A percentile compares a stretch with the other conserved stretches of the same genome.
phyloP scores from a whole-genome alignment of 1,140 invertebrate species.

The Coboldia fuscipes region DNA sequence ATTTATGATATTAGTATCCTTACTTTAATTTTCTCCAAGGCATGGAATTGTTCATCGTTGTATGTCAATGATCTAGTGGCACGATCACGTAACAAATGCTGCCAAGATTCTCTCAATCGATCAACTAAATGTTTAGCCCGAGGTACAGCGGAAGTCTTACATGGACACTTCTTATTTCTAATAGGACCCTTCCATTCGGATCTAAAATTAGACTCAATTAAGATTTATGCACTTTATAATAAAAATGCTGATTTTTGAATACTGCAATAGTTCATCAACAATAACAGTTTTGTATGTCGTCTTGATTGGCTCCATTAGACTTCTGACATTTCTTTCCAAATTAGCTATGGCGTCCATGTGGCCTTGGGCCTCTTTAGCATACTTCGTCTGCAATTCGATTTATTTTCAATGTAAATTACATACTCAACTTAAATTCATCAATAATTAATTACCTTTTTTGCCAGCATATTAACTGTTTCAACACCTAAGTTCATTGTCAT shows the following conservation, averaged over 20 bases:
- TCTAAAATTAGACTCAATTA: conserved; percentile 5
- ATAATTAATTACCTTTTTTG: conserved; percentile 4
- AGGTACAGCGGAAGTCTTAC: conserved; percentile 37
- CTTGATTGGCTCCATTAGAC: conserved; percentile 11
- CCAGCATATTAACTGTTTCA: conserved; percentile 14
- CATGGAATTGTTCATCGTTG: conserved; percentile 86
- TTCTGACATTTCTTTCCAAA: no score
- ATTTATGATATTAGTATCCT: not conserved
- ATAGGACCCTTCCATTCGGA: conserved; percentile 54
- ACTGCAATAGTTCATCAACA: conserved; percentile 15
- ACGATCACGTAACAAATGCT: conserved; percentile 68
- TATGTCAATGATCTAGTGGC: conserved; percentile 65
- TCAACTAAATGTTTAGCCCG: conserved; percentile 53
- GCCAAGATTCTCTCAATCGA: conserved; percentile 72
- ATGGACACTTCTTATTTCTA: conserved; percentile 39
- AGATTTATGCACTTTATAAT: not conserved
- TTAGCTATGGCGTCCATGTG: no score
- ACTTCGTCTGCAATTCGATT: no score
- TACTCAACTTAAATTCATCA: no score
- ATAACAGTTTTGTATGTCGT: conserved; percentile 19
- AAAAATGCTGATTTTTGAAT: not conserved
- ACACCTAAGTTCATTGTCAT: conserved; percentile 15
- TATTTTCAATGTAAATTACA: no score
- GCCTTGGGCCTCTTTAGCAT: no score
- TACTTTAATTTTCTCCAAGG: conserved; percentile 58